phyloP scores from a whole-genome alignment of 2,113 vertebrate species.

The Sminthopsis crassicaudata region DNA sequence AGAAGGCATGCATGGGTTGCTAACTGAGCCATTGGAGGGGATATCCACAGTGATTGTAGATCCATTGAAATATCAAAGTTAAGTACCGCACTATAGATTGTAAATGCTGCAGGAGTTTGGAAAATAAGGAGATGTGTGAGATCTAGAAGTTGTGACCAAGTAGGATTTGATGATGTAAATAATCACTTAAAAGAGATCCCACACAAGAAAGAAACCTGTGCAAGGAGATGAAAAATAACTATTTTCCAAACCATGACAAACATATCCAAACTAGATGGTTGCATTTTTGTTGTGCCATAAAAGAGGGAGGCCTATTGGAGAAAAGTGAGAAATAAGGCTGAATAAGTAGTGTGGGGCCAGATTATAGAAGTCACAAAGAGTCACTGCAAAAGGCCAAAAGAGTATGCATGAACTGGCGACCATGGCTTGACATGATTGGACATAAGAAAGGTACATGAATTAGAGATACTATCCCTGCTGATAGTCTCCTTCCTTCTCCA shows the following conservation, averaged over 20 bases:
- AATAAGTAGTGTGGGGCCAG: neutral
- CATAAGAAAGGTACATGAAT: neutral
- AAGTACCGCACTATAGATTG: neutral
- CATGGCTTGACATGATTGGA: neutral
- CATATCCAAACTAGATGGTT: neutral
- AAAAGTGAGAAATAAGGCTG: neutral
- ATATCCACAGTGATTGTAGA: neutral
- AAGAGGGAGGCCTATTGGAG: too few species aligned
- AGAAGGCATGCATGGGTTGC: too few species aligned
- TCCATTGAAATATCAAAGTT: neutral
- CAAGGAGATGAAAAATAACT: neutral
- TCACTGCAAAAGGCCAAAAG: neutral
- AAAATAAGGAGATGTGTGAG: neutral
- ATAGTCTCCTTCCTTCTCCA: slow-evolving; percentile 41
- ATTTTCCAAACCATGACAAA: neutral
- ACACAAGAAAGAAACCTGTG: neutral
- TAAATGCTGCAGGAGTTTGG: neutral
- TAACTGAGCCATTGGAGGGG: too few species aligned
- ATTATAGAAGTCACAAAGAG: neutral
- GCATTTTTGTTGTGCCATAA: neutral
- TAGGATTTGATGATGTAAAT: neutral
- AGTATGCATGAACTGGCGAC: neutral
- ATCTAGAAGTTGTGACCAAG: neutral
- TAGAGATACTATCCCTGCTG: neutral
- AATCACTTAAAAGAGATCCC: neutral